A percentile compares a stretch with the other conserved stretches of the same genome.
These are phyloP conservation scores for Chalcosyrphus nemorum DNA, from an alignment of 2,888 invertebrate species.

Conservation along the genomic window DNA sequence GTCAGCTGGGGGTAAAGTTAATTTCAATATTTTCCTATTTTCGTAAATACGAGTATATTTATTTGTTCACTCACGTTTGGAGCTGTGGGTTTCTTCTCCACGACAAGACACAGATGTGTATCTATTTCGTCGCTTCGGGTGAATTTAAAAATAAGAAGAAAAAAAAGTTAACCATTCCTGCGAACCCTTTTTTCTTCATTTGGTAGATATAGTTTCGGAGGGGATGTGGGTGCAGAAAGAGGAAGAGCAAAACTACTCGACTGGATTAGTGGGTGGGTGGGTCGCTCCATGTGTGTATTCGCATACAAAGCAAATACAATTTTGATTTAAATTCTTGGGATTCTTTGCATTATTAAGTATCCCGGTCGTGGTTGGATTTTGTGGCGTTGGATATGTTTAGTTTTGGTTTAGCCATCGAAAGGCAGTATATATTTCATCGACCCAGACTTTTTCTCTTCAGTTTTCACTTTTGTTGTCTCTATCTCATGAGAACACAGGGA, in stretches of 20 bases:
- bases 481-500: conserved; percentile 7
- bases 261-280: not conserved
- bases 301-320: not conserved
- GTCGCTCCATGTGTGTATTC: no score
- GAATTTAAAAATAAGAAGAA: not conserved
- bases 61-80: conserved; percentile 36
- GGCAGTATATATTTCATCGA: conserved; percentile 6
- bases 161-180: not conserved
- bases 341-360: conserved; percentile 35
- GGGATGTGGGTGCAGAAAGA: not conserved
- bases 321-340: conserved; percentile 32
- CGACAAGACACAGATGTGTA: conserved; percentile 18
- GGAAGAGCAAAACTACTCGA: no score
- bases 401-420: not conserved
- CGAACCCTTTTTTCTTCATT: not conserved
- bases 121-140: not conserved
- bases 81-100: conserved; percentile 1
- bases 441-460: not conserved
- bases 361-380: conserved; percentile 3
- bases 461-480: not conserved
- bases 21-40: conserved; percentile 65
- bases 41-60: conserved; percentile 43
- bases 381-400: not conserved
- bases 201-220: not conserved
- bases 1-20: conserved; percentile 45